These are phyloP conservation scores for Melanchra persicariae DNA, from an alignment of 2,888 invertebrate genomes.

Conservation along the genomic window DNA sequence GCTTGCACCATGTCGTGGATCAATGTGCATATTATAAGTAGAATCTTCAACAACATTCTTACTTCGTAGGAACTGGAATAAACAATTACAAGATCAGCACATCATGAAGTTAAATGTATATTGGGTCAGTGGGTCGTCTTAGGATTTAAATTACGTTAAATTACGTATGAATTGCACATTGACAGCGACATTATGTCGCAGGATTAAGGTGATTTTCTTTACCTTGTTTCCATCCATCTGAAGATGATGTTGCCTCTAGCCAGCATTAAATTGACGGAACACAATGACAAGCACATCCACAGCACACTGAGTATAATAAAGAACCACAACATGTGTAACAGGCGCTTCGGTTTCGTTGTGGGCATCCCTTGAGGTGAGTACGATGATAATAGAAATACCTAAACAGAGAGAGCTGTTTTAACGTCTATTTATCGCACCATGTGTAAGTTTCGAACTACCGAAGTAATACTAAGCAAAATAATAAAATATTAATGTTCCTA, in stretches of 20 bases:
- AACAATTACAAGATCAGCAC: not conserved
- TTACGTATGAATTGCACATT: not conserved
- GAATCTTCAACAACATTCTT: slow-evolving; percentile 89
- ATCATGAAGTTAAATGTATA: not conserved
- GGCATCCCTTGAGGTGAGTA: slow-evolving; percentile 92
- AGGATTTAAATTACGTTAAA: too few species aligned
- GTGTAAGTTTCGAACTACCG: not conserved
- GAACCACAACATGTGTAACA: slow-evolving; percentile 93
- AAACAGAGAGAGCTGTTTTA: slow-evolving; percentile 48
- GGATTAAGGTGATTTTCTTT: slow-evolving; percentile 25
- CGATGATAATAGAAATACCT: slow-evolving; percentile 94
- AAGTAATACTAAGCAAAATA: not conserved
- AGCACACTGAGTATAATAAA: slow-evolving; percentile 93
- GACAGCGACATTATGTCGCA: not conserved
- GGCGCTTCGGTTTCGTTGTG: slow-evolving; percentile 92
- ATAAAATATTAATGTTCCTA: too few species aligned
- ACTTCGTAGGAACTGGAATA: slow-evolving; percentile 87
- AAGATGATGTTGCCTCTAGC: slow-evolving; percentile 91
- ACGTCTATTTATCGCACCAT: not conserved
- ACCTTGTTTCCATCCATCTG: slow-evolving; percentile 92
- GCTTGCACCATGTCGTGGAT: slow-evolving; percentile 96
- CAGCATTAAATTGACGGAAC: slow-evolving; percentile 92
- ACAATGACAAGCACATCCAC: slow-evolving; percentile 93
- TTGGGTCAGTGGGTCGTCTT: too few species aligned
- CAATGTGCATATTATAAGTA: slow-evolving; percentile 93